These are phyloP conservation scores for Lepidostoma basale DNA, from an alignment of 1,140 invertebrate genomes.

Conservation along the genomic window DNA sequence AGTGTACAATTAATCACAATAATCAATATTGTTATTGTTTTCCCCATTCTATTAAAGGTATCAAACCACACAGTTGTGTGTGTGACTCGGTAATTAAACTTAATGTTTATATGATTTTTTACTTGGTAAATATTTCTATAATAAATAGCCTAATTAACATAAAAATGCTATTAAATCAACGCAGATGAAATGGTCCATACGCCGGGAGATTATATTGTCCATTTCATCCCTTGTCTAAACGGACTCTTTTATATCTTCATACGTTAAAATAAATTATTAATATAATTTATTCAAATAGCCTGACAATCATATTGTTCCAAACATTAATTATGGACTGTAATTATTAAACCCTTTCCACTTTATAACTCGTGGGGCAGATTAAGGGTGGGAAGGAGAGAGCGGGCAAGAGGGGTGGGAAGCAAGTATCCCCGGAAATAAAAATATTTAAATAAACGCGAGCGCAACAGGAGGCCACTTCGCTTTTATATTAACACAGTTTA, in stretches of 20 bases:
- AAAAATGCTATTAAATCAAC: background rate
- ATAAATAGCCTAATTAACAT: background rate
- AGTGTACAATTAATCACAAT: too few species aligned
- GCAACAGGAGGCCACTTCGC: slow-evolving; percentile 46
- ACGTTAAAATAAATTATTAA: slow-evolving; percentile 31
- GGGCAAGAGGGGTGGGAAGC: slow-evolving; percentile 15
- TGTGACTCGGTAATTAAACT: too few species aligned
- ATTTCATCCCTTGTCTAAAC: background rate
- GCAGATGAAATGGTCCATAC: background rate
- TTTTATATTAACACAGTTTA: slow-evolving; percentile 17
- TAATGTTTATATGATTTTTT: too few species aligned
- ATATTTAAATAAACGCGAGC: slow-evolving; percentile 42
- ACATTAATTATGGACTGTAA: slow-evolving; percentile 37
- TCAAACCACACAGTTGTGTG: too few species aligned
- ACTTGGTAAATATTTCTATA: too few species aligned
- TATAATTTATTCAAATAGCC: slow-evolving; percentile 23
- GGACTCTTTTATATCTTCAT: background rate
- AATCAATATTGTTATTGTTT: too few species aligned
- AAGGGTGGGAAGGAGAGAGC: background rate
- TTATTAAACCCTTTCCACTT: slow-evolving; percentile 26
- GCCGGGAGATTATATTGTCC: background rate
- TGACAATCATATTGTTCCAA: slow-evolving; percentile 36
- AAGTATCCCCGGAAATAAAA: slow-evolving; percentile 33
- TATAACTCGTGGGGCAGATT: background rate
- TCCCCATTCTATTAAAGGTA: too few species aligned